Conservation (phyloP, 2,888 invertebrate genomes). For the Pteria penguin region DNA sequence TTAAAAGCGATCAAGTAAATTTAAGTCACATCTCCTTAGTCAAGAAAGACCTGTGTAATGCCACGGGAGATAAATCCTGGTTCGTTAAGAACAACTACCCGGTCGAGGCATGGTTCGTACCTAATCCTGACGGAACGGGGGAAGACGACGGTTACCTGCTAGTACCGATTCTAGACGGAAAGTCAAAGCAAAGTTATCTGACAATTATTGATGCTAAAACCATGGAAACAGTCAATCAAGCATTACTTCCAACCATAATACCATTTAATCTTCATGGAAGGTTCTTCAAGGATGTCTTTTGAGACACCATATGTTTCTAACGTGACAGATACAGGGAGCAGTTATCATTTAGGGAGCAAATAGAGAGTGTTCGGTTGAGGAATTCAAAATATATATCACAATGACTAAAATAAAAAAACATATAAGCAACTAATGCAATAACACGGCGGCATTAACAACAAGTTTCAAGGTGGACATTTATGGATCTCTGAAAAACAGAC, state of each 20-base stretch:
- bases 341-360: too few relatives aligned
- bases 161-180: conserved; percentile 71
- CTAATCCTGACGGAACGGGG: conserved; percentile 52
- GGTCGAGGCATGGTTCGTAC: conserved; percentile 73
- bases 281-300: conserved; percentile 61
- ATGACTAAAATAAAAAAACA: too few relatives aligned
- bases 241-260: conserved; percentile 68
- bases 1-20: conserved; percentile 65
- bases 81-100: conserved; percentile 63
- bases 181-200: conserved; percentile 61
- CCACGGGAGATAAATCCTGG: conserved; percentile 61
- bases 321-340: too few relatives aligned
- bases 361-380: too few relatives aligned
- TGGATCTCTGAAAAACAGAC: too few relatives aligned
- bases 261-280: conserved; percentile 76
- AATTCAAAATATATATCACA: too few relatives aligned
- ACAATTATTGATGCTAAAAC: conserved; percentile 69
- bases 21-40: conserved; percentile 68
- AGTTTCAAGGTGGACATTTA: too few relatives aligned
- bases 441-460: too few relatives aligned
- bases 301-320: too few relatives aligned
- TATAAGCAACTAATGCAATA: too few relatives aligned
- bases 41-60: conserved; percentile 72
- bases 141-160: conserved; percentile 77
- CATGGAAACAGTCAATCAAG: conserved; percentile 62